phyloP scores from a whole-genome alignment of 2,113 vertebrate genomes.

The Xiphophorus maculatus region DNA sequence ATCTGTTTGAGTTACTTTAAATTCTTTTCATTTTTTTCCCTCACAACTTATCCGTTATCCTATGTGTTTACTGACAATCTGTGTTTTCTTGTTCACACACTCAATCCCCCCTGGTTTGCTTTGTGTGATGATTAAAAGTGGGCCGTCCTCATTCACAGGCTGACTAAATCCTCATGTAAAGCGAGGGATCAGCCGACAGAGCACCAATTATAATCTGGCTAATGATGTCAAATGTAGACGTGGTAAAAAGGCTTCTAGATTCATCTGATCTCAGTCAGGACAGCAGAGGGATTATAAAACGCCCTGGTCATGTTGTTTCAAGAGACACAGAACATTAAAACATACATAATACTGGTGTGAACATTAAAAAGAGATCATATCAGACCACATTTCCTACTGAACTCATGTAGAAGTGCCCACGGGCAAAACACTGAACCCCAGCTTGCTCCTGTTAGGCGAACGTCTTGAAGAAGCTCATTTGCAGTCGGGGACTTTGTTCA shows the following conservation, averaged over 20 bases:
- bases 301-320: constrained; percentile 23
- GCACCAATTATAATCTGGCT: constrained; percentile 60
- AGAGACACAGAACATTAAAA: constrained; percentile 18
- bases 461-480: background rate
- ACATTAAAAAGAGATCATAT: constrained; percentile 11
- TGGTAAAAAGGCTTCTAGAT: constrained; percentile 40
- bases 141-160: constrained; percentile 51
- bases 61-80: constrained; percentile 49
- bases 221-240: constrained; percentile 66
- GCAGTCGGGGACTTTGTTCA: background rate
- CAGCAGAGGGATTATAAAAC: constrained; percentile 28
- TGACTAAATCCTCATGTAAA: constrained; percentile 61
- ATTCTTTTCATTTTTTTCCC: constrained; percentile 15
- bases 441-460: background rate
- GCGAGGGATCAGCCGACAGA: constrained; percentile 46
- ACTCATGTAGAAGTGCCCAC: background rate
- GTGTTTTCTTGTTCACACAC: constrained; percentile 50
- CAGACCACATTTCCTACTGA: background rate
- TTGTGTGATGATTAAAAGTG: constrained; percentile 63
- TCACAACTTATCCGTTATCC: constrained; percentile 33
- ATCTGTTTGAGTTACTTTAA: constrained; percentile 28
- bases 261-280: constrained; percentile 36
- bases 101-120: constrained; percentile 50
- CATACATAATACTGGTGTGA: constrained; percentile 12
- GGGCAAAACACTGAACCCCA: background rate